These are phyloP conservation scores for Grus americana DNA, from an alignment of 2,113 vertebrate species.

Conservation along the genomic window DNA sequence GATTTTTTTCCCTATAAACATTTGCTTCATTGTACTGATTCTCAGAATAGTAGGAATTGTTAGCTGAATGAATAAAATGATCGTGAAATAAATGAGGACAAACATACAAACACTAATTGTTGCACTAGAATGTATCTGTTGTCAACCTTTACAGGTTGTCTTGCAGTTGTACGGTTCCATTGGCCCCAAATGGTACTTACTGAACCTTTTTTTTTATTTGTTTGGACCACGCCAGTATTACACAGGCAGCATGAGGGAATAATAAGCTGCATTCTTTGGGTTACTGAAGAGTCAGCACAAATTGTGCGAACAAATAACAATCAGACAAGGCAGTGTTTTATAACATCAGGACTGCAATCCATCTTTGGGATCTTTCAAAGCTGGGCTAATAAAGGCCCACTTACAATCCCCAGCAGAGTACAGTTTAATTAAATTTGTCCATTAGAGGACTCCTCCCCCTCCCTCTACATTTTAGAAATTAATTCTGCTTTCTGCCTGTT, in stretches of 20 bases:
- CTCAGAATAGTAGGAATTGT: slow-evolving; percentile 68
- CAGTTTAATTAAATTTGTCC: slow-evolving; percentile 67
- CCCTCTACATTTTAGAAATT: slow-evolving; percentile 34
- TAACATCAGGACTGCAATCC: slow-evolving; percentile 50
- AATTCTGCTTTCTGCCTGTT: slow-evolving; percentile 51
- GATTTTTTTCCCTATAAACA: background rate
- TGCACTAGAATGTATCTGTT: slow-evolving; percentile 68
- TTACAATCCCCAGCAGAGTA: slow-evolving; percentile 59
- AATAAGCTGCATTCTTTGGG: slow-evolving; percentile 63
- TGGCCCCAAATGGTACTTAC: slow-evolving; percentile 62
- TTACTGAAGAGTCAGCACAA: slow-evolving; percentile 64
- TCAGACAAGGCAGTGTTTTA: slow-evolving; percentile 70
- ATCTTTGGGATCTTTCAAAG: slow-evolving; percentile 69
- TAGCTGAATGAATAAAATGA: slow-evolving; percentile 65
- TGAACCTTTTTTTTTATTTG: slow-evolving; percentile 46
- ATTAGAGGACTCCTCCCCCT: slow-evolving; percentile 21
- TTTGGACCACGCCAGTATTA: slow-evolving; percentile 15
- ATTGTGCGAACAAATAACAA: slow-evolving; percentile 70
- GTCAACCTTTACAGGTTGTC: slow-evolving; percentile 61
- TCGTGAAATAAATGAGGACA: slow-evolving; percentile 45
- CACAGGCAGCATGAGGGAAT: slow-evolving; percentile 50
- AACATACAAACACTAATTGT: slow-evolving; percentile 71
- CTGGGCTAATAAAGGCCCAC: slow-evolving; percentile 51
- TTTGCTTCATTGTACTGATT: slow-evolving; percentile 62
- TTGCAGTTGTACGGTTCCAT: slow-evolving; percentile 64